phyloP scores from a whole-genome alignment of 2,113 vertebrate genomes.

The Nannobrachium achirus region DNA sequence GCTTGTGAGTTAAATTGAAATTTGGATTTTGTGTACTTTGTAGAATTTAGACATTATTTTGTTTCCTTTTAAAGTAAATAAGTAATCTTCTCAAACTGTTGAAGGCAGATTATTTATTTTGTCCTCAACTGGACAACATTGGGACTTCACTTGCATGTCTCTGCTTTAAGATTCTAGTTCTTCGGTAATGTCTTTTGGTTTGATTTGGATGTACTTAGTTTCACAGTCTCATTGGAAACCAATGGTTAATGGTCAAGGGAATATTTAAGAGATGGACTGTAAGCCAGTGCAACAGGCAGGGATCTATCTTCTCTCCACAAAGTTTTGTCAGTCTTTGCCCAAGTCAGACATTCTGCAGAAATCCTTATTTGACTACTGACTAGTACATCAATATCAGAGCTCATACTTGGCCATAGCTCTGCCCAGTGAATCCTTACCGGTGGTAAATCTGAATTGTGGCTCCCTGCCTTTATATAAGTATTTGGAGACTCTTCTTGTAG shows the following conservation, averaged over 20 bases:
- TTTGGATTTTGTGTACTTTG: constrained; percentile 34
- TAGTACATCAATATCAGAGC: constrained; percentile 42
- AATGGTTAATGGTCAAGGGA: constrained; percentile 14
- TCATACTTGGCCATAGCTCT: constrained; percentile 34
- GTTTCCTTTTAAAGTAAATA: no score
- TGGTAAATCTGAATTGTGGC: not conserved
- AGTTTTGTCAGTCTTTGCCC: no score
- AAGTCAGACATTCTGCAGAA: constrained; percentile 35
- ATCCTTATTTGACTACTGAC: constrained; percentile 50
- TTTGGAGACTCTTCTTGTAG: no score
- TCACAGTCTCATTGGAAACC: constrained; percentile 31
- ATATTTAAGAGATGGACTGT: constrained; percentile 33
- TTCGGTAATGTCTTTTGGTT: not conserved
- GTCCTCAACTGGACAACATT: constrained; percentile 35
- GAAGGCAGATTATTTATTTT: constrained; percentile 25
- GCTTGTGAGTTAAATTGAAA: constrained; percentile 50
- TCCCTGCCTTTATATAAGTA: constrained; percentile 6
- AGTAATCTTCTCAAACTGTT: constrained; percentile 46
- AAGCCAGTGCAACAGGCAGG: constrained; percentile 31
- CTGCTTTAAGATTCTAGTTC: not conserved
- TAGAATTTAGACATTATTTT: constrained; percentile 40
- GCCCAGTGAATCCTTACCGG: constrained; percentile 16
- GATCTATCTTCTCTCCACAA: constrained; percentile 31
- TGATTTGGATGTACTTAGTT: constrained; percentile 1
- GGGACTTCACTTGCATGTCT: not conserved